These are phyloP conservation scores for Setipinna tenuifilis DNA, from an alignment of 2,797 vertebrate species.

Conservation along the genomic window DNA sequence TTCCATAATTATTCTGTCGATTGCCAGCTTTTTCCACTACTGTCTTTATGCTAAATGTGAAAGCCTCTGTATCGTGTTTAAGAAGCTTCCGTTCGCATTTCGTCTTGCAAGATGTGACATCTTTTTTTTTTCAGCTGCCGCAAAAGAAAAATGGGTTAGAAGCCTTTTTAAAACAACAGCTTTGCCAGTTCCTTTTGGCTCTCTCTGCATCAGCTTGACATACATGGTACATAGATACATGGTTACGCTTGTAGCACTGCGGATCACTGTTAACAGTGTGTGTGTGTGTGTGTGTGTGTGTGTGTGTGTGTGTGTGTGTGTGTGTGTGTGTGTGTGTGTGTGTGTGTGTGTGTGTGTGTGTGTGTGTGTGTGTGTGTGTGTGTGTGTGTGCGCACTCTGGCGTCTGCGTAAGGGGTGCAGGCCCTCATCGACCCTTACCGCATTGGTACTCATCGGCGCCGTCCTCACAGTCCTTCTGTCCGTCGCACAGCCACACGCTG, in stretches of 20 bases:
- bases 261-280: too few species aligned
- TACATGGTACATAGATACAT: neutral
- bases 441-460: slow-evolving; percentile 94
- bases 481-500: slow-evolving; percentile 95
- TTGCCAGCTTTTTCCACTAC: neutral
- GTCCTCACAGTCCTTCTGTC: slow-evolving; percentile 97
- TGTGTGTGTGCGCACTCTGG: neutral
- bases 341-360: neutral
- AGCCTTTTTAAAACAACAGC: neutral
- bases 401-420: neutral
- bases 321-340: neutral
- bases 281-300: too few species aligned
- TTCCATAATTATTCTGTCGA: slow-evolving; percentile 25
- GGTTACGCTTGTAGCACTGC: neutral
- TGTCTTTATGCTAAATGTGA: neutral
- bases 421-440: slow-evolving; percentile 71
- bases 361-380: neutral
- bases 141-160: neutral
- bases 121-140: neutral
- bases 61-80: neutral
- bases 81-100: neutral
- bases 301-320: neutral
- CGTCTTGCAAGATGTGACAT: neutral
- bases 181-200: neutral
- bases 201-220: neutral